Evolutionary conservation across 2,113 vertebrate genomes (phyloP).

Genomic region (Apodemus sylvaticus): DNA sequence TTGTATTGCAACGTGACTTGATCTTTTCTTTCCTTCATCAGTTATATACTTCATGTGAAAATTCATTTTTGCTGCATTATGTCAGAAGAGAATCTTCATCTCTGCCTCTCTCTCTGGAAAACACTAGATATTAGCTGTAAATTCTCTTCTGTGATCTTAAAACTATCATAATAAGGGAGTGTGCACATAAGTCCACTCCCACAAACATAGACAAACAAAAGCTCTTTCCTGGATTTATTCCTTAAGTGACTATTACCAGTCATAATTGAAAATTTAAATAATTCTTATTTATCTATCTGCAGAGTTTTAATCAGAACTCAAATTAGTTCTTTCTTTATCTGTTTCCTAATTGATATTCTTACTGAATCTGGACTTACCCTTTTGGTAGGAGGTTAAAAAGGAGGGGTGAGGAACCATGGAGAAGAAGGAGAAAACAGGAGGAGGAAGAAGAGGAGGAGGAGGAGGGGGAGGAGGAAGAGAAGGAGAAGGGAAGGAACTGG

Average conservation of each 20-base stretch:
- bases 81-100: neutral
- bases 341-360: neutral
- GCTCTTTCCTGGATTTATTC: neutral
- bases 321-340: neutral
- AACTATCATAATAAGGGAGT: neutral
- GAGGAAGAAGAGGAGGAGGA: neutral
- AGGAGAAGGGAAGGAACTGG: neutral
- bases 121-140: neutral
- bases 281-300: neutral
- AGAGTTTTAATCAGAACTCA: neutral
- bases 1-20: neutral
- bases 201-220: neutral
- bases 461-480: neutral
- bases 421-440: neutral
- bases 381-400: neutral
- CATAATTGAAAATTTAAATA: slow-evolving; percentile 26
- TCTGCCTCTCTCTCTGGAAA: neutral
- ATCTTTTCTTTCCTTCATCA: neutral
- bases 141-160: slow-evolving; percentile 24
- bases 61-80: slow-evolving; percentile 18
- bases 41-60: slow-evolving; percentile 7
- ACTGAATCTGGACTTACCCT: neutral
- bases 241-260: neutral
- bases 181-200: neutral
- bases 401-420: accelerated